phyloP scores from a whole-genome alignment of 1,140 invertebrate genomes.

The Zaprionus kolodkinae region DNA sequence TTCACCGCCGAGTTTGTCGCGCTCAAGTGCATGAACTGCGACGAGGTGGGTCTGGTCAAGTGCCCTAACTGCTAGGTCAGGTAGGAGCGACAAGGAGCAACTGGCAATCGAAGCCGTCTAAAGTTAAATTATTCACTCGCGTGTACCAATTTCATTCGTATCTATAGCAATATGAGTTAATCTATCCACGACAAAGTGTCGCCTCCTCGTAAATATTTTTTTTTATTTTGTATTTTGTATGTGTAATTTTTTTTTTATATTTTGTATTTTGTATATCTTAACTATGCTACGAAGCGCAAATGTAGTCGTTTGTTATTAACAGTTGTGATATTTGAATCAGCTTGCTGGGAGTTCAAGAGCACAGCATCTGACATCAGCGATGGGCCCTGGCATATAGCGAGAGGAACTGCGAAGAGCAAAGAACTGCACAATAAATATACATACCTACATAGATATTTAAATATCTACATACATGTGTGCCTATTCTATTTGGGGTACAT shows the following conservation, averaged over 20 bases:
- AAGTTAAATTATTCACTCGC: constrained; percentile 42
- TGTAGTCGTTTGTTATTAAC: constrained; percentile 72
- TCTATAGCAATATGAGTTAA: constrained; percentile 18
- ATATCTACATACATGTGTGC: constrained; percentile 30
- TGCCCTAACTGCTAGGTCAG: constrained; percentile 90
- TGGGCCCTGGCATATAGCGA: neutral
- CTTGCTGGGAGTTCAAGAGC: constrained; percentile 12
- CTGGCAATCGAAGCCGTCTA: constrained; percentile 20
- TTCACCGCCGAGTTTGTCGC: constrained; percentile 97
- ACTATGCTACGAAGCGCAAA: constrained; percentile 51
- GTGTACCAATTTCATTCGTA: constrained; percentile 23
- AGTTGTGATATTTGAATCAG: constrained; percentile 74
- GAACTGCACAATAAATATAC: constrained; percentile 33
- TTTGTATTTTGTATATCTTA: constrained; percentile 20
- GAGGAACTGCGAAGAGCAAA: constrained; percentile 11
- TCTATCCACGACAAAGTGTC: neutral
- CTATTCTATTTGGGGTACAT: neutral
- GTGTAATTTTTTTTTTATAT: constrained; percentile 37
- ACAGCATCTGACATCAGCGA: constrained; percentile 11
- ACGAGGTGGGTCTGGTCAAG: constrained; percentile 95
- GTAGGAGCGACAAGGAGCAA: neutral
- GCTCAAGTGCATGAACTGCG: constrained; percentile 98
- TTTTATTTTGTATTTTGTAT: constrained; percentile 24
- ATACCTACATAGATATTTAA: constrained; percentile 25
- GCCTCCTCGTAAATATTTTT: neutral